Evolutionary conservation across 2,888 invertebrate genomes (phyloP).

Genomic region (Phyllotreta cruciferae): DNA sequence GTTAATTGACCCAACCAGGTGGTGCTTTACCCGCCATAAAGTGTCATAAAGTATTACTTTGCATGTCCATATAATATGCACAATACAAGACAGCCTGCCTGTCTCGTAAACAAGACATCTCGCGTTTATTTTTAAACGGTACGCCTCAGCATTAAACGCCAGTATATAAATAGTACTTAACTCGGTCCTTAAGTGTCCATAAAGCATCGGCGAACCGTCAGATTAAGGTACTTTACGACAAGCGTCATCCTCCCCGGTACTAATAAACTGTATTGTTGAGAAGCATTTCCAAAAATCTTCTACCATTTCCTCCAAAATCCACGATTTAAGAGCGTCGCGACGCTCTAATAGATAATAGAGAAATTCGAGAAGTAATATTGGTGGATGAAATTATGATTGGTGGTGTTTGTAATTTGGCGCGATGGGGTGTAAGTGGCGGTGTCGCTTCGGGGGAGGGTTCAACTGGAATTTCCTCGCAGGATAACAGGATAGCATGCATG

Average conservation of each 20-base stretch:
- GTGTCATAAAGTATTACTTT: slow-evolving; percentile 52
- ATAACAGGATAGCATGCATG: slow-evolving; percentile 42
- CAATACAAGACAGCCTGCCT: slow-evolving; percentile 51
- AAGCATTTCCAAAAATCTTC: too few species aligned
- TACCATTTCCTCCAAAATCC: not conserved
- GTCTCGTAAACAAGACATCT: slow-evolving; percentile 54
- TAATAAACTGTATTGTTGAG: slow-evolving; percentile 8
- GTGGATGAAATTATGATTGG: slow-evolving; percentile 35
- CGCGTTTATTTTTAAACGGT: slow-evolving; percentile 45
- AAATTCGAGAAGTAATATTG: slow-evolving; percentile 39
- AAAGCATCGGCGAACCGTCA: slow-evolving; percentile 47
- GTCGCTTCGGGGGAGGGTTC: not conserved
- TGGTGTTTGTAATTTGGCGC: slow-evolving; percentile 20
- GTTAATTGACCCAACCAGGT: slow-evolving; percentile 50
- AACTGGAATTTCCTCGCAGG: slow-evolving; percentile 5
- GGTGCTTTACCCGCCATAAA: slow-evolving; percentile 51
- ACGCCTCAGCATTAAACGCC: slow-evolving; percentile 44
- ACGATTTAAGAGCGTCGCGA: slow-evolving; percentile 62
- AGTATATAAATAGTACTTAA: slow-evolving; percentile 52
- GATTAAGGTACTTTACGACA: slow-evolving; percentile 43
- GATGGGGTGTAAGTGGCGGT: slow-evolving; percentile 53
- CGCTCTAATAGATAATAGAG: slow-evolving; percentile 44
- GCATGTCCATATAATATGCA: slow-evolving; percentile 53
- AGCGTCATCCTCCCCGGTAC: slow-evolving; percentile 27
- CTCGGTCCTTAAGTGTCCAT: slow-evolving; percentile 49